phyloP scores from a whole-genome alignment of 2,113 vertebrate species.

The Vicugna pacos region DNA sequence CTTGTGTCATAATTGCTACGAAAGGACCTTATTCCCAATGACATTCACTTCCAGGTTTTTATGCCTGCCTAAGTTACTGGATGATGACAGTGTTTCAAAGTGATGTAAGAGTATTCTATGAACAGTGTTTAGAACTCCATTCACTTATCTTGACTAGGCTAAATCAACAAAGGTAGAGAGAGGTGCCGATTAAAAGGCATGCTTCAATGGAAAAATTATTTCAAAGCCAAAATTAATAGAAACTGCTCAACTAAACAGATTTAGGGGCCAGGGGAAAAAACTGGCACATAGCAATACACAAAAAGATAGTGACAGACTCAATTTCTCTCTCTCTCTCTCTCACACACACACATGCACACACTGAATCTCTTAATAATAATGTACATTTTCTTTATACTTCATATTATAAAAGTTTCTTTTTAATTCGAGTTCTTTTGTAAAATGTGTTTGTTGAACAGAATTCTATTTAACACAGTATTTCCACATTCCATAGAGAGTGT shows the following conservation, averaged over 20 bases:
- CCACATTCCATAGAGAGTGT: conserved; percentile 47
- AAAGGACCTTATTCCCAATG: conserved; percentile 76
- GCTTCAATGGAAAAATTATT: conserved; percentile 84
- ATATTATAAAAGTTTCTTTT: conserved; percentile 59
- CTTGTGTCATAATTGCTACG: conserved; percentile 76
- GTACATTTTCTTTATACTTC: conserved; percentile 42
- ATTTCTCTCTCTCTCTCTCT: not conserved
- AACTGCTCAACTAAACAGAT: conserved; percentile 56
- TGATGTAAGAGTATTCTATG: conserved; percentile 76
- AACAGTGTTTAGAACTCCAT: conserved; percentile 78
- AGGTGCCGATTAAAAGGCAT: conserved; percentile 82
- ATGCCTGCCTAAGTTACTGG: conserved; percentile 63
- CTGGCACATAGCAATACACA: conserved; percentile 75
- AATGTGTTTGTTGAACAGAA: not conserved
- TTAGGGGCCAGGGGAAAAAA: conserved; percentile 56
- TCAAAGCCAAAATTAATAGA: conserved; percentile 80
- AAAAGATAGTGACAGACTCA: conserved; percentile 74
- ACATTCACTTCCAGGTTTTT: conserved; percentile 77
- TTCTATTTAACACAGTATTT: conserved; percentile 65
- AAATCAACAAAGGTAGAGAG: conserved; percentile 81
- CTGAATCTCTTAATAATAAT: conserved; percentile 48
- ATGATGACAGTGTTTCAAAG: conserved; percentile 76
- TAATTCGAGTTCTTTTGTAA: conserved; percentile 65
- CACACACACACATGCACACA: not conserved
- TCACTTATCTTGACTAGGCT: conserved; percentile 76